These are phyloP conservation scores for Sinhomidia bicolor DNA, from an alignment of 2,888 invertebrate species.

Conservation along the genomic window DNA sequence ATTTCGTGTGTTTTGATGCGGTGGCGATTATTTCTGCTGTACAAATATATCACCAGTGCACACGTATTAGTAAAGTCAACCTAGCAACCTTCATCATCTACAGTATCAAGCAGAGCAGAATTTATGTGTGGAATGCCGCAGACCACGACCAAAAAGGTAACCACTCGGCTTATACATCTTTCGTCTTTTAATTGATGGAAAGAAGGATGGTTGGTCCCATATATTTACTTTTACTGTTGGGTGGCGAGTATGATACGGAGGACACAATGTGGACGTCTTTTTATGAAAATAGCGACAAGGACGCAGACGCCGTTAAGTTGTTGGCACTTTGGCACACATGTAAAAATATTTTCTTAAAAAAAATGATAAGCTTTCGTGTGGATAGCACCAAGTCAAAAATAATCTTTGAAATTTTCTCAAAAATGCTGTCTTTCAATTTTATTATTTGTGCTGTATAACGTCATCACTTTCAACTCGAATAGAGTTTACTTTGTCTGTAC, in stretches of 20 bases:
- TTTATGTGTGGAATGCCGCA: conserved; percentile 29
- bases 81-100: conserved; percentile 21
- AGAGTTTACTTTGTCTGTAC: no score
- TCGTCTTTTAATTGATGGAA: conserved; percentile 53
- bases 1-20: neutral
- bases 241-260: neutral
- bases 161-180: conserved; percentile 4
- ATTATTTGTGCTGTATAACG: no score
- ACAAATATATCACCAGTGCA: conserved; percentile 45
- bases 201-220: conserved; percentile 15
- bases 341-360: no score
- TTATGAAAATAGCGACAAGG: neutral
- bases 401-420: no score
- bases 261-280: neutral
- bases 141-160: conserved; percentile 18
- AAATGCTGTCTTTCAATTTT: no score
- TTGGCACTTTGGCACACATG: no score
- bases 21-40: neutral
- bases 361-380: no score
- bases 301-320: neutral
- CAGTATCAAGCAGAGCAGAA: conserved; percentile 9
- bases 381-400: no score
- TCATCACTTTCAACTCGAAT: no score
- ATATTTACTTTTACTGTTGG: conserved; percentile 18
- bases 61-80: neutral